These are phyloP conservation scores for Lateolabrax maculatus DNA, from an alignment of 2,797 vertebrate species.

Conservation along the genomic window DNA sequence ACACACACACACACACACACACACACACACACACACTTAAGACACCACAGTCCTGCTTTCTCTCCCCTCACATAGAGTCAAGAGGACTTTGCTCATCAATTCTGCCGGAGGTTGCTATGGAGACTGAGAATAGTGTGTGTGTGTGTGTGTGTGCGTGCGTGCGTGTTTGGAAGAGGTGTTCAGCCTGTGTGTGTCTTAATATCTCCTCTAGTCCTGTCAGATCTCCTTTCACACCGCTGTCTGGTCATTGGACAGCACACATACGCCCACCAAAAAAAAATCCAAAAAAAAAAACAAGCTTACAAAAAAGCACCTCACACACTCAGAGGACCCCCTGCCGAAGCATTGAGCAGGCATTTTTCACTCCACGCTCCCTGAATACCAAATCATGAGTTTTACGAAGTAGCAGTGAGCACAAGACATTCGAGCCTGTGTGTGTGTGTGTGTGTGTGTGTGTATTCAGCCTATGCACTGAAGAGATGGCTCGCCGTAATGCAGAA, in stretches of 20 bases:
- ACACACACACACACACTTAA: conserved; percentile 40
- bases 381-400: conserved; percentile 31
- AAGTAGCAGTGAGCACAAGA: conserved; percentile 6
- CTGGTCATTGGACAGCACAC: conserved; percentile 29
- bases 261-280: neutral
- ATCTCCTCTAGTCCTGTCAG: conserved; percentile 75
- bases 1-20: conserved; percentile 54
- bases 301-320: conserved; percentile 20
- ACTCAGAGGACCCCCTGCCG: conserved; percentile 37
- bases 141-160: conserved; percentile 12
- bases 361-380: conserved; percentile 45
- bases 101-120: conserved; percentile 82
- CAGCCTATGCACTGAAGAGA: neutral
- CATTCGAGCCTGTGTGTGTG: neutral
- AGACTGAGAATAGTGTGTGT: conserved; percentile 70
- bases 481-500: conserved; percentile 4
- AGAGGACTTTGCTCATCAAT: conserved; percentile 81
- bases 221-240: conserved; percentile 62
- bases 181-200: conserved; percentile 70
- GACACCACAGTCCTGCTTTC: conserved; percentile 45
- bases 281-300: conserved; percentile 18
- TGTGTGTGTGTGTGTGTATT: conserved; percentile 28
- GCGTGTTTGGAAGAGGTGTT: conserved; percentile 35
- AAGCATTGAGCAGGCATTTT: conserved; percentile 49
- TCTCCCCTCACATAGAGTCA: conserved; percentile 63